Percentiles rank a stretch among this genome's conserved stretches.
These are phyloP conservation scores for Dicranocentrus wangi DNA, from an alignment of 2,888 invertebrate species.

Conservation along the genomic window DNA sequence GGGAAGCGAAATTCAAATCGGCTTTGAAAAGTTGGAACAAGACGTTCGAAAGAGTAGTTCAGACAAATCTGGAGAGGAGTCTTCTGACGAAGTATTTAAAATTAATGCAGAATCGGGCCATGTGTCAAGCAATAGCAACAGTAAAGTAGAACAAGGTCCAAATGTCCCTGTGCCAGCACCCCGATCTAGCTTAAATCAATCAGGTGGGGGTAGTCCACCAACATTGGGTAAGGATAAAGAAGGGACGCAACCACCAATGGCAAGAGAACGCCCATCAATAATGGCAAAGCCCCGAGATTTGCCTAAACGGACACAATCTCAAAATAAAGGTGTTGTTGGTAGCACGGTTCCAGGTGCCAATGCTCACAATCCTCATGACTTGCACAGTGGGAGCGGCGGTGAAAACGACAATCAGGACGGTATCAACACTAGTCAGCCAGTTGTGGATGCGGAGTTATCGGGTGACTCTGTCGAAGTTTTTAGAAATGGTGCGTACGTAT, in stretches of 20 bases:
- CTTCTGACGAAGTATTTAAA: slow-evolving; percentile 34
- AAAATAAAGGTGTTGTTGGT: slow-evolving; percentile 45
- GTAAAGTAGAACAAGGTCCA: slow-evolving; percentile 1
- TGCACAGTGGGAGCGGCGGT: slow-evolving; percentile 42
- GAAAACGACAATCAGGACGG: slow-evolving; percentile 57
- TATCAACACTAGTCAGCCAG: slow-evolving; percentile 35
- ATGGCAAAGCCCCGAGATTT: slow-evolving; percentile 71
- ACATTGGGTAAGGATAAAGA: slow-evolving; percentile 13
- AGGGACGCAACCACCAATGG: slow-evolving; percentile 46
- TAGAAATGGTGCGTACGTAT: slow-evolving; percentile 57
- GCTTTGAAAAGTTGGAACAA: slow-evolving; percentile 64
- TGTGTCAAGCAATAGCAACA: slow-evolving; percentile 21
- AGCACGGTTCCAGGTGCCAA: slow-evolving; percentile 6
- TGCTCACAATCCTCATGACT: slow-evolving; percentile 14
- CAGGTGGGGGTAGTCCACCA: slow-evolving; percentile 36
- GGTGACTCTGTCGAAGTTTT: slow-evolving; percentile 38
- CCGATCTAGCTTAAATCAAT: slow-evolving; percentile 65
- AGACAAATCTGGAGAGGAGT: slow-evolving; percentile 47
- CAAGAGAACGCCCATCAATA: slow-evolving; percentile 67
- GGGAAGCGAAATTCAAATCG: slow-evolving; percentile 46
- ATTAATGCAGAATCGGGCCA: not conserved
- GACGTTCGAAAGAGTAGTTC: slow-evolving; percentile 56
- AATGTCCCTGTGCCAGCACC: slow-evolving; percentile 69
- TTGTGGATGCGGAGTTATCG: not conserved
- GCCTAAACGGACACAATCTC: slow-evolving; percentile 61